Base-by-base conservation (phyloP, 1,140 invertebrate species). In the Philaenus spumarius region DNA sequence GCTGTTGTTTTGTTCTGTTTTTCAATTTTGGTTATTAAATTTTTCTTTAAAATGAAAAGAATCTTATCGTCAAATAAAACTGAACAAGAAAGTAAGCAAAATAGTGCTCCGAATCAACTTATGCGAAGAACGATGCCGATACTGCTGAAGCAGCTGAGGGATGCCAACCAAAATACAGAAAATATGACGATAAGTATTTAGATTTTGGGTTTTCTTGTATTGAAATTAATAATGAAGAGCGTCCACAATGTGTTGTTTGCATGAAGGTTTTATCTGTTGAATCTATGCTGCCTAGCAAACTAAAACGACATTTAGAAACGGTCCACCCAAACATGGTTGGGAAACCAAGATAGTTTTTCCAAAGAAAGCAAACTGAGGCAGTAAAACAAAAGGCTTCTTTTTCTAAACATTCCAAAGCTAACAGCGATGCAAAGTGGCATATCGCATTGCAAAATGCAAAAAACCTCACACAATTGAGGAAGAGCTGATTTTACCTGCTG, bases 301-400 rank as follows among this genome's bases (percentile, higher is more conserved):
- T 66, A 59, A 66, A 64, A 47, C 58, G 62, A 63, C 62, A 66
- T 66, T 59, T 67, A 46, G 60, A 62, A 57, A 64, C 64, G 47
- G 63, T 48, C 55, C 64, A 65, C 60, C 51, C 56, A 30, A 61
- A 51, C 48, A 4, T 30, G 24, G 24, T 51, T 51, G 22, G 48
- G 24, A 51, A 51, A 51, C 48, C 48, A 26, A 6, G 14, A 22
- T 26, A 51, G 2, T 4, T 51, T 30, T 51, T 51, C 30, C 24
- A 3, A 3, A 51, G 17, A 51, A 30, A 51, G 48, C n/a, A 26
- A 51, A 51, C 30, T 51, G 48, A 51, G 30, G 24, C 30, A 51
- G 30, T 26, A 34, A 22, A 51, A 51, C 22, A 51, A 51, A 35
- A 51, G 30, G 22, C 22, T 15, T 4, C 4, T 14, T 26, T 51